Evolutionary conservation across 2,888 invertebrate species (phyloP), one percentile per base, ranked within the genome.

Genomic region (Notodonta ziczac): DNA sequence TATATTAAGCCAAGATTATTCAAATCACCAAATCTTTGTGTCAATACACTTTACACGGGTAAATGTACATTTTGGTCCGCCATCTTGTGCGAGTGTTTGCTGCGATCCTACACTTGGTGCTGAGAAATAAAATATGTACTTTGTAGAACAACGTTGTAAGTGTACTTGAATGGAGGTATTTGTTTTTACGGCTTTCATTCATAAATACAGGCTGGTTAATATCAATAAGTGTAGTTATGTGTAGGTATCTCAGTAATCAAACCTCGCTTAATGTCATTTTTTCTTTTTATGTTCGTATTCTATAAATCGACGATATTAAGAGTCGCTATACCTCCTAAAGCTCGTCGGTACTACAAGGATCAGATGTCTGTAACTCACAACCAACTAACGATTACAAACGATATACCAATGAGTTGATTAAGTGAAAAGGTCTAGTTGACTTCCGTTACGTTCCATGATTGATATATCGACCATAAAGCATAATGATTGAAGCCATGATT

Each of bases 31-130:
- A 88, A 85, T 84, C 86, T 81, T 80, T 79, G 62, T 81, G 86
- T 87, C 82, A 88, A 90, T 85, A 90, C 76, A 78, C 69, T 68
- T 76, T 63, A 16, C 46, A 60, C 70, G 63, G 72, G 65, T 69
- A 72, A 84, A 84, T 81, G 84, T 84, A 82, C 81, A 82, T 84
- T 85, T 84, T 83, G 81, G 69, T 63, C 69, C 76, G 72, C 69
- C 66, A 66, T 71, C 62, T 65, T 73, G 60, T 24, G 54, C 35
- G 61, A 89, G 88, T 89, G 88, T 88, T 88, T 88, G 85, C 81
- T 67, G 70, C 70, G 69, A 72, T 75, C 77, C 78, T 77, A 75
- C 72, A 65, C 61, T 72, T 81, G 65, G 67, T 77, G 76, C 68
- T 78, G 80, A 74, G 81, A 81, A 75, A 82, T 80, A 82, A 83